These are phyloP conservation scores for Rhimphoctona megacephalus DNA, from an alignment of 2,888 invertebrate genomes.

Conservation along the genomic window DNA sequence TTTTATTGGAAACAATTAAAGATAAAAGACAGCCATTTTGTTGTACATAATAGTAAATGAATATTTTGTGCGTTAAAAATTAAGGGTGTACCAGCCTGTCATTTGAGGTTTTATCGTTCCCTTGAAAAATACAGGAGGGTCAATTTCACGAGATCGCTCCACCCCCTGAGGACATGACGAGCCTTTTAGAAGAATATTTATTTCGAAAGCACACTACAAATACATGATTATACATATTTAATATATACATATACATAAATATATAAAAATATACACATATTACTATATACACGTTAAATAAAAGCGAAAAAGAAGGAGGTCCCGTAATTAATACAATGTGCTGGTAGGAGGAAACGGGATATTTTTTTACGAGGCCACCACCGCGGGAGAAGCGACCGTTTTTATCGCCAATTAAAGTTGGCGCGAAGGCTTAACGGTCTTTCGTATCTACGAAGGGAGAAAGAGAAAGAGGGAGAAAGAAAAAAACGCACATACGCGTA, in stretches of 20 bases:
- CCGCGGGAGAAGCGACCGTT: constrained; percentile 74
- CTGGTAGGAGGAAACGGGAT: constrained; percentile 77
- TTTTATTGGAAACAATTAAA: background rate
- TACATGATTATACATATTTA: background rate
- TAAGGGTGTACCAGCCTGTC: background rate
- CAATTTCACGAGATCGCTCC: constrained; percentile 21
- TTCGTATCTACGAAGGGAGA: constrained; percentile 37
- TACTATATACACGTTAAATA: background rate
- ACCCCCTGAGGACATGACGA: constrained; percentile 17
- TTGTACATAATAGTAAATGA: background rate
- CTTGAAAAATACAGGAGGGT: constrained; percentile 3
- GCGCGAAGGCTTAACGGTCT: constrained; percentile 72
- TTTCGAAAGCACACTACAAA: constrained; percentile 8
- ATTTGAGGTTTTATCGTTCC: constrained; percentile 24
- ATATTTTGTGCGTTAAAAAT: background rate
- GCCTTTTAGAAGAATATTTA: constrained; percentile 30
- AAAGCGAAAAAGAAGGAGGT: constrained; percentile 71
- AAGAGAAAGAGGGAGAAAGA: constrained; percentile 57
- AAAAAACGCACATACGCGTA: constrained; percentile 78
- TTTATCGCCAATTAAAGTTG: constrained; percentile 83
- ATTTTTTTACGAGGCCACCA: constrained; percentile 81
- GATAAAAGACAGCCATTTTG: background rate
- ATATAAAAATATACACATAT: background rate
- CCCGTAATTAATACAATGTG: constrained; percentile 83
- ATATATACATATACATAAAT: background rate